Evolutionary conservation across 2,113 vertebrate genomes (phyloP), one percentile per base, ranked within the genome.

Genomic region (Paradoxurus hermaphroditus): DNA sequence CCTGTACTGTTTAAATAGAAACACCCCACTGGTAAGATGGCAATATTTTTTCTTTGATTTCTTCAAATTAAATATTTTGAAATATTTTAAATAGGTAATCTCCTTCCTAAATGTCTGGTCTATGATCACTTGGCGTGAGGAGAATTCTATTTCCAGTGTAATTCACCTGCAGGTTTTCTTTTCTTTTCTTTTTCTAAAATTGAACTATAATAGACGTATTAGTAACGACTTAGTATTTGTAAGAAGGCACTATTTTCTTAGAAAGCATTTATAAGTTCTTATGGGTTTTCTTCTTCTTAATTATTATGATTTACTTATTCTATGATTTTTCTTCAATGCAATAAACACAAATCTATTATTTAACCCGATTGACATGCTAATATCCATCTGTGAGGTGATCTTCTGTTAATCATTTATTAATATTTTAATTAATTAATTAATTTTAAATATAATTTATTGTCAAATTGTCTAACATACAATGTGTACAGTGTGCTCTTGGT

Each of bases 61-160:
- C 46, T 96, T 90, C 79, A 84, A 72, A 96, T 92, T 92, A 90
- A 96, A 83, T 90, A 90, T 92, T 70, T 84, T 56, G 67, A 77
- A 92, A 56, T 95, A 5, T 86, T 91, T 96, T 72, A 97, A 92
- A 86, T 91, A 82, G 56, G 29, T 46, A 87, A 68, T 92, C 15
- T 93, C 59, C 88, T 95, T 78, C 62, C 39, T 85, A 95, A 96
- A 94, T 68, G 73, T 94, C 62, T 86, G 73, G 39, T 83, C 34
- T 90, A 16, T 82, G 83, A 82, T 86, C 68, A 73, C 39, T 82
- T 72, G 49, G 91, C 23, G 31, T 51, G 85, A 88, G 51, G 15
- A 94, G 23, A 92, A 78, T 90, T 81, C 73, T 83, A 59, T 86
- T 96, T 91, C 53, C 23, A 92, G 83, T 86, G 68, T 93, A 93